Evolutionary conservation across 2,113 vertebrate species (phyloP).

Genomic region (Plecturocebus donacophilus): DNA sequence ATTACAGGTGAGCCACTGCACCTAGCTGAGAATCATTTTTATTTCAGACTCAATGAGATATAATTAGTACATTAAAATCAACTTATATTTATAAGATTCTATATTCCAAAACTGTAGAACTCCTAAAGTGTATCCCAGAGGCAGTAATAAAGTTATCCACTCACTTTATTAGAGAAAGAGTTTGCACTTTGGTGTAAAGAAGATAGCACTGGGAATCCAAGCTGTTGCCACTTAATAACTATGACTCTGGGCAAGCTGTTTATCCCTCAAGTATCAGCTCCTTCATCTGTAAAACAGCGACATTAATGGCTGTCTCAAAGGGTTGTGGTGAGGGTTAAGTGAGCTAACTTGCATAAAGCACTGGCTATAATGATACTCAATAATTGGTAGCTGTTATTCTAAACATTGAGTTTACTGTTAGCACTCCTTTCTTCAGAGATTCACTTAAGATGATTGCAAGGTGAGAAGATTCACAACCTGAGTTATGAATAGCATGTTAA

Average conservation of each 20-base stretch:
- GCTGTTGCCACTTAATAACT: background rate
- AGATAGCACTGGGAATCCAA: background rate
- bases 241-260: background rate
- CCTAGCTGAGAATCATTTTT: background rate
- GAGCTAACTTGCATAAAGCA: background rate
- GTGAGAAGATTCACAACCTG: background rate
- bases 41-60: conserved; percentile 3
- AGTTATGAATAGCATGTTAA: background rate
- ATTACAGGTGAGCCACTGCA: too few relatives aligned
- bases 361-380: background rate
- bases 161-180: background rate
- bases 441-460: background rate
- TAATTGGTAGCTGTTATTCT: background rate
- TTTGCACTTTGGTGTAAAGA: background rate
- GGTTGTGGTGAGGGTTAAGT: background rate
- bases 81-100: background rate
- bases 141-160: background rate
- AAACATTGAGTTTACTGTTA: background rate
- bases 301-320: background rate
- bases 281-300: background rate
- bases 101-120: conserved; percentile 12
- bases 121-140: background rate
- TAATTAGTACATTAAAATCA: background rate
- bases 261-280: background rate
- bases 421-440: background rate